Base-by-base conservation (phyloP, 2,888 invertebrate genomes). In the Eremobia ochroleuca region DNA sequence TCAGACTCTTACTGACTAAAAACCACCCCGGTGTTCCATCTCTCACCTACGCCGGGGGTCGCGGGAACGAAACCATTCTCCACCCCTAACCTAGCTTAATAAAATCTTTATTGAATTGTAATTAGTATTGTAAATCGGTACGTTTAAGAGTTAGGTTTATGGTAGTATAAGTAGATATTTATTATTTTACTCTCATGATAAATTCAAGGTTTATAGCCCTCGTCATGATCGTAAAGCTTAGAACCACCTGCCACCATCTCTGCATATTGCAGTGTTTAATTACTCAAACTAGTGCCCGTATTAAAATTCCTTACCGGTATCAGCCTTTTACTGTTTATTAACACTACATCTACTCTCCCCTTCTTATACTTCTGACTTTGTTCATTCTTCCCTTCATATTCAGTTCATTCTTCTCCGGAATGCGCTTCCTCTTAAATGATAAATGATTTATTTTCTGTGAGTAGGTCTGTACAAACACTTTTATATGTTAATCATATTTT, bases 101-200 rank as follows among this genome's bases (percentile, higher is more conserved):
- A 52, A 52, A 52, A 52, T 9, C 25, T 9, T 55, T 28, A 37
- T 58, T 76, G 18, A 46, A 64, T 4, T 25, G 43, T 62, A 75
- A 75, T 40, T 75, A 52, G 21, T 43, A 76, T 46, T 64, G 18
- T 76, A 76, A 58, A 77, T 65, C 9, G 46, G 65, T 64, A 46
- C 13, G 1, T 34, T 76, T 34, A 37, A 55, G 25, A 55, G 9
- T 43, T 28, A 28, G 4, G 21, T 43, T 80, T 58, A 67, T 68
- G 40, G 28, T n/a, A 13, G 11, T 15, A 15, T 40, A 5, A 43
- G 28, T n/a, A 49, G 46, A 25, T 55, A 62, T 73, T 62, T 79
- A 67, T 64, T 55, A 52, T 68, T 81, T 70, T 40, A 70, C 18
- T 46, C 65, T 46, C 3, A 25, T 52, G 65, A 21, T 73, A 79